Conservation (phyloP, 2,113 vertebrate genomes). For the Colistium nudipinnis region DNA sequence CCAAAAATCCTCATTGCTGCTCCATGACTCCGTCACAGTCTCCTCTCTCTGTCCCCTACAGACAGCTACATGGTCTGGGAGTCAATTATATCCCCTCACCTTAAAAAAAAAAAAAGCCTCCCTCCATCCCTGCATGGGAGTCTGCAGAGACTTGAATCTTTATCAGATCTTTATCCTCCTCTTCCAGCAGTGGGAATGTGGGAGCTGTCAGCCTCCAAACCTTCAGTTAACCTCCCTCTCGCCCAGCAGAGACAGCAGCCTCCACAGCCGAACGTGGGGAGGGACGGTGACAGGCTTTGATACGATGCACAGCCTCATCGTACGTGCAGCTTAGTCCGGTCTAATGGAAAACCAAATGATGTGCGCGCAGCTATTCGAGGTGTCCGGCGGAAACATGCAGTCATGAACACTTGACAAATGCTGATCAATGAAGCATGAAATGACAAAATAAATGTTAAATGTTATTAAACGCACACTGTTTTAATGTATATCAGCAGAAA, state of each 20-base stretch:
- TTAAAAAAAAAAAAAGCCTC: constrained; percentile 53
- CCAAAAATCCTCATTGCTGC: constrained; percentile 19
- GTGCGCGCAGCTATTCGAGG: not conserved
- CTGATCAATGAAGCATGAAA: constrained; percentile 12
- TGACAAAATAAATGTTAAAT: constrained; percentile 14
- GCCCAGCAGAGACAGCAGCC: constrained; percentile 13
- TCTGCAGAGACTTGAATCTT: constrained; percentile 48
- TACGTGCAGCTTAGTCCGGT: not conserved
- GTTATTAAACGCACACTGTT: constrained; percentile 1
- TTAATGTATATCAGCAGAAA: constrained; percentile 15
- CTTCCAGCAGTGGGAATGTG: constrained; percentile 32
- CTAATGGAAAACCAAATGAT: constrained; percentile 4
- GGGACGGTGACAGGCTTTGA: not conserved
- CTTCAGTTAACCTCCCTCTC: constrained; percentile 52
- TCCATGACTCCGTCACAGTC: constrained; percentile 55
- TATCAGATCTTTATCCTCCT: constrained; percentile 64
- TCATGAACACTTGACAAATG: not conserved
- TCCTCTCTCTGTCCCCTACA: constrained; percentile 45
- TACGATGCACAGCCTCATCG: not conserved
- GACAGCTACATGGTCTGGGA: constrained; percentile 49
- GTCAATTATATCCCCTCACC: constrained; percentile 69
- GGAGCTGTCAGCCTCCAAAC: constrained; percentile 58
- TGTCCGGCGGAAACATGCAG: constrained; percentile 14
- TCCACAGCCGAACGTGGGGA: not conserved
- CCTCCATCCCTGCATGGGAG: constrained; percentile 31